Percentiles rank a stretch among this genome's conserved stretches.
Conservation (phyloP, 2,113 vertebrate species). For the Lonchura striata region DNA sequence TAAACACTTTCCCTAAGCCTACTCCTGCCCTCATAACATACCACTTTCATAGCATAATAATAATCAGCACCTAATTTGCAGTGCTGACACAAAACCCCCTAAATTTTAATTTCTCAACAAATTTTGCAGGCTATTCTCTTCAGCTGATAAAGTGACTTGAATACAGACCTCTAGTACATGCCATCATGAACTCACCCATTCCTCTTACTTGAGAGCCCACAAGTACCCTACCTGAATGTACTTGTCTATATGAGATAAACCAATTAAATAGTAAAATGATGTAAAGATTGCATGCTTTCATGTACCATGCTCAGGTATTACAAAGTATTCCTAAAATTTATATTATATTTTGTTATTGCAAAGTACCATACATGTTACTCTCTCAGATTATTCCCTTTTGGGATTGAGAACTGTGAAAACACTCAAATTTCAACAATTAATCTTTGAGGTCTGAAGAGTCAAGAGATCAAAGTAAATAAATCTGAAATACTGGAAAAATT, state of each 20-base stretch:
- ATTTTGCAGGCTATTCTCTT: not conserved
- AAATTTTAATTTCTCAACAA: not conserved
- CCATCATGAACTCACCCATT: not conserved
- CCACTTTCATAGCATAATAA: not conserved
- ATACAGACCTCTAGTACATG: not conserved
- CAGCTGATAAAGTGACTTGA: not conserved
- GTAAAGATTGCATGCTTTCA: not conserved
- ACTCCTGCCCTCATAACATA: not conserved
- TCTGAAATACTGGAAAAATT: not conserved
- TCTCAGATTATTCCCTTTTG: not conserved
- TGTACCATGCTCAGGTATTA: not conserved
- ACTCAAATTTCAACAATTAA: not conserved
- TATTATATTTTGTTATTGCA: not conserved
- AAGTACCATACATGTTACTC: not conserved
- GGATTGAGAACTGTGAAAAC: not conserved
- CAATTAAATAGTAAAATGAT: not conserved
- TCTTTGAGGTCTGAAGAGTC: not conserved
- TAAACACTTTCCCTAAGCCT: not conserved
- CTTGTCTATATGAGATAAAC: not conserved
- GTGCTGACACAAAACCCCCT: accelerated
- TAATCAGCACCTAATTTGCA: not conserved
- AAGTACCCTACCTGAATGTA: not conserved
- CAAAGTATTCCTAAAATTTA: not conserved
- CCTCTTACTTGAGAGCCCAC: not conserved
- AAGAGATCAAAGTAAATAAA: not conserved